Evolutionary conservation across 2,888 invertebrate species (phyloP).

Genomic region (Candidula unifasciata): DNA sequence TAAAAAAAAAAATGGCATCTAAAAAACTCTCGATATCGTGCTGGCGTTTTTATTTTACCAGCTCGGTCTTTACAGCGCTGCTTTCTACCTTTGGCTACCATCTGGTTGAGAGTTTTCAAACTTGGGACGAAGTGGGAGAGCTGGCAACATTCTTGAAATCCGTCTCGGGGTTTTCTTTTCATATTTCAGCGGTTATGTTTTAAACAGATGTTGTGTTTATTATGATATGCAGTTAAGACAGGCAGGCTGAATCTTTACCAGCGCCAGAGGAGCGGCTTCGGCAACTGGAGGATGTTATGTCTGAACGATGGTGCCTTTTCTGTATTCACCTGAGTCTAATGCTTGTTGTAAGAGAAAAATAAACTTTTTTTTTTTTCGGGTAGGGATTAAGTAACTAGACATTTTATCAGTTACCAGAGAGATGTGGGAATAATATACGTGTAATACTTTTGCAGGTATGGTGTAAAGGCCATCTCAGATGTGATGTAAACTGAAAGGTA

Average conservation of each 20-base stretch:
- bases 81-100: slow-evolving; percentile 7
- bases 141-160: slow-evolving; percentile 7
- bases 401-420: no score
- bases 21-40: slow-evolving; percentile 1
- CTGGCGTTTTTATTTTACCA: neutral
- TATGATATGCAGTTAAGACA: neutral
- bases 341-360: neutral
- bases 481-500: no score
- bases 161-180: neutral
- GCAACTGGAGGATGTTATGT: slow-evolving; percentile 6
- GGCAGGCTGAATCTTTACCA: neutral
- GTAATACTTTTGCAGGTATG: no score
- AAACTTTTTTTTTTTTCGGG: neutral
- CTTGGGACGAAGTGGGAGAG: neutral
- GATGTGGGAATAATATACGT: no score
- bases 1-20: neutral
- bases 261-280: neutral
- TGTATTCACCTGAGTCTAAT: neutral
- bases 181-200: slow-evolving; percentile 5
- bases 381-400: no score
- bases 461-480: no score
- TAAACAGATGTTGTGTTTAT: neutral
- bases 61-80: neutral
- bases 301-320: neutral
- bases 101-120: neutral